Evolutionary conservation across 2,113 vertebrate genomes (phyloP), one percentile per base, ranked within the genome.

Genomic region (Sylvicapra grimmia): DNA sequence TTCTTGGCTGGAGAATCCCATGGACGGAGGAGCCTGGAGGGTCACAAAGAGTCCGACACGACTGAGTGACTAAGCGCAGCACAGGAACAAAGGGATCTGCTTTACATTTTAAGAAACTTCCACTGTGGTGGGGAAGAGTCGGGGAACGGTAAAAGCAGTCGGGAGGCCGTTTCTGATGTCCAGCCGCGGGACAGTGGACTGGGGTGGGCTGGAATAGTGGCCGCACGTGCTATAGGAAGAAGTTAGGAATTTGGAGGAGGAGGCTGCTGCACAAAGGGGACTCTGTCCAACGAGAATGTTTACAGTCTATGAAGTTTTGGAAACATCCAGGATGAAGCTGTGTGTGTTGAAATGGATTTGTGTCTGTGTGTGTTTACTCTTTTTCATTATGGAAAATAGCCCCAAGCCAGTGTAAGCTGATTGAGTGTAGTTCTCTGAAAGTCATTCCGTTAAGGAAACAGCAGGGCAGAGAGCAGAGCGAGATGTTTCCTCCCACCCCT

Each of bases 401-500:
- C 84, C 12, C 61, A 16, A 49, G 86, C 33, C 21, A 9, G 53
- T 5, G 11, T 23, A 5, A 47, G 40, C 25, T 58, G 75, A 58
- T 49, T 56, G 23, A 58, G 84, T 51, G 54, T 12, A 44, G 36
- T 44, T 89, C 31, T 89, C 58, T n/a, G 21, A 25, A 6, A 7
- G 59, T 21, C 33, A 7, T 90, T 54, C 65, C 16, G 10, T 58
- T 61, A 56, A 61, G 47, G 36, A 86, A 87, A 75, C 27, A 40
- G 29, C 27, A 4, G 12, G 88, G 21, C 56, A 36, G 56, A 86
- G 33, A 59, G 8, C 47, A 59, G 36, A 83, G 15, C 6, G 27
- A 33, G 82, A 93, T 90, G 85, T 44, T 98, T 98, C 93, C 96
- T 95, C 29, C 47, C 93, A 25, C 1, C 90, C 54, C 92, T 72